Conservation (phyloP, 2,888 invertebrate genomes). For the Drosophila paracracens region DNA sequence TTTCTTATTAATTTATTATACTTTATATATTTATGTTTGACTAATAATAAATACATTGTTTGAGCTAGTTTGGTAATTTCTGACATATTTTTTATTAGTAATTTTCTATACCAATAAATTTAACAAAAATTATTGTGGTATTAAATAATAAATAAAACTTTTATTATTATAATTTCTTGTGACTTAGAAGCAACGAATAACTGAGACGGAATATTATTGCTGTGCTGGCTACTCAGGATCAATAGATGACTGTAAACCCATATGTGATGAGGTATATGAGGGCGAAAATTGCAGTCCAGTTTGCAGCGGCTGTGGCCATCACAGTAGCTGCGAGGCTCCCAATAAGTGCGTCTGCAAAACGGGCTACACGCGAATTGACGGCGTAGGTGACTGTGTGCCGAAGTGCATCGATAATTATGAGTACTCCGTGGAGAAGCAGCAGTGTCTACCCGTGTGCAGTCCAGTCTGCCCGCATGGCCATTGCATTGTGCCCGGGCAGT, state of each 20-base stretch:
- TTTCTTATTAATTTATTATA: not conserved
- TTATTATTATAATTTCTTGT: not conserved
- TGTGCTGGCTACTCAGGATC: constrained; percentile 52
- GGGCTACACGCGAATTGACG: constrained; percentile 35
- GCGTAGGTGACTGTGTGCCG: constrained; percentile 61
- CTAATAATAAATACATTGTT: not conserved
- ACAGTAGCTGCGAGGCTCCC: constrained; percentile 53
- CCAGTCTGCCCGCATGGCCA: constrained; percentile 70
- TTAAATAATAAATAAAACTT: not conserved
- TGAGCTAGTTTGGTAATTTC: not conserved
- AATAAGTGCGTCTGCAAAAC: constrained; percentile 38
- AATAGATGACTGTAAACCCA: constrained; percentile 30
- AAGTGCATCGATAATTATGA: constrained; percentile 74
- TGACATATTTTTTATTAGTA: not conserved
- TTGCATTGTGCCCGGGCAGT: constrained; percentile 71
- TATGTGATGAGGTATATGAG: constrained; percentile 59
- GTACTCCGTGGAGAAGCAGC: not conserved
- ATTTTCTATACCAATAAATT: not conserved
- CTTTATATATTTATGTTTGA: not conserved
- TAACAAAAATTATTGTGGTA: not conserved
- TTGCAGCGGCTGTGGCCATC: constrained; percentile 28
- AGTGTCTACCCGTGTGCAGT: constrained; percentile 66
- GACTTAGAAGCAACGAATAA: constrained; percentile 20
- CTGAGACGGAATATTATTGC: constrained; percentile 11
- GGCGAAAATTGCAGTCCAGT: constrained; percentile 32